These are phyloP conservation scores for Drosophila santomea DNA, from an alignment of 1,140 invertebrate species.

Conservation along the genomic window DNA sequence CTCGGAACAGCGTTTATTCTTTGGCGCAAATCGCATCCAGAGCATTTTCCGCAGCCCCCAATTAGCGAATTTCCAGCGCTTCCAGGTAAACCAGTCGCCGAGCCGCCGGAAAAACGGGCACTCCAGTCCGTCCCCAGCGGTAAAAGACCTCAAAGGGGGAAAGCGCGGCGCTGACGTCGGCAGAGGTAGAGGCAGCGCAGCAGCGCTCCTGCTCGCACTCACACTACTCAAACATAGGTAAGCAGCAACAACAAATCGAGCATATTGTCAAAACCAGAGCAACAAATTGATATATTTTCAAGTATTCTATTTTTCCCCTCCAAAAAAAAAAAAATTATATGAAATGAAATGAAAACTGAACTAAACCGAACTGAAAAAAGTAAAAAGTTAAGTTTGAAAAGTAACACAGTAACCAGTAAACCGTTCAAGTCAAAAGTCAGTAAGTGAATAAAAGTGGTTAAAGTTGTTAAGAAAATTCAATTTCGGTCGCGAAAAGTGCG, in stretches of 20 bases:
- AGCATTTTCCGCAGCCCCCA: not conserved
- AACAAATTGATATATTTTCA: conserved; percentile 81
- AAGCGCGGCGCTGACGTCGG: conserved; percentile 11
- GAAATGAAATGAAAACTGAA: conserved; percentile 21
- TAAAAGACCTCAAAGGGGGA: conserved; percentile 6
- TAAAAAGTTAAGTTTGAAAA: conserved; percentile 14
- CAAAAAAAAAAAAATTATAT: conserved; percentile 53
- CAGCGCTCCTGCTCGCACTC: conserved; percentile 14
- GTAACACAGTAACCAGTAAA: conserved; percentile 1
- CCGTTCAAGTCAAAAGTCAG: conserved; percentile 28
- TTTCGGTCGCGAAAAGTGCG: conserved; percentile 78
- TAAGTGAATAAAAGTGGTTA: conserved; percentile 51
- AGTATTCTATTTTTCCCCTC: conserved; percentile 82
- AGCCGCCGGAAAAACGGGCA: conserved; percentile 6
- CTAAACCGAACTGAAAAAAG: conserved; percentile 23
- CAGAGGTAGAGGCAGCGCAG: conserved; percentile 29
- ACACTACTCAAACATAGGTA: conserved; percentile 51
- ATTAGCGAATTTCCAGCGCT: not conserved
- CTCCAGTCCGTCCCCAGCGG: not conserved
- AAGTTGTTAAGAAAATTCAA: conserved; percentile 46
- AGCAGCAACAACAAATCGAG: conserved; percentile 61
- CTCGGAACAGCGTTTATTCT: not conserved
- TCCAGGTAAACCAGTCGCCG: conserved; percentile 18
- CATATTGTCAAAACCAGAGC: conserved; percentile 60
- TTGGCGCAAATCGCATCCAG: not conserved